Base-by-base conservation (phyloP, 2,888 invertebrate species). In the Drosophila lutescens region DNA sequence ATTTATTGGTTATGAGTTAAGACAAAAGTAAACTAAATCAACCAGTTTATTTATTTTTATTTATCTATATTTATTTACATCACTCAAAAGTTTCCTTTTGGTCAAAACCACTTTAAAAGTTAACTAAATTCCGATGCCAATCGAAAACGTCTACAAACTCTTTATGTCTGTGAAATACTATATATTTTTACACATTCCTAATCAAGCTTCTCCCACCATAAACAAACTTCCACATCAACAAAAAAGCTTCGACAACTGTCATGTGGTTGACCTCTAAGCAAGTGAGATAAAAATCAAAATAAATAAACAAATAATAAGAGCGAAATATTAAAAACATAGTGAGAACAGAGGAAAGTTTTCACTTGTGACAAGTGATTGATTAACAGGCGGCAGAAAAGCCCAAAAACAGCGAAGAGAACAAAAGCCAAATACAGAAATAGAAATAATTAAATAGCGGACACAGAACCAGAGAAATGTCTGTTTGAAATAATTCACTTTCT, bases 251-350 rank as follows among this genome's bases (percentile, higher is more conserved):
- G 61, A 30, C 38, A 40, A 32, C 40, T n/a, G 70, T 79, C 86
- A 79, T 86, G 81, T 80, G 81, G 81, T 78, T 80, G 81, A 86
- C 81, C 81, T 86, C 78, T 76, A 71, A 49, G 71, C 79, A 56
- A 61, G 73, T 75, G 73, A 73, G 72, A 51, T 43, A 32, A 30
- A 51, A 41, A 47, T 44, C 44, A 10, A 49, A 61, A 51, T 41
- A 46, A 51, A 79, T 76, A 76, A 68, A 82, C 70, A 82, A 61
- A 71, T 67, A 73, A 77, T 47, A 51, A 32, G 44, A 46, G 32
- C 20, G n/a, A 46, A 44, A 46, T 10, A 40, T 26, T 54, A 32
- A 34, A 12, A 44, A 34, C 15, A 10, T 32, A 40, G n/a, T 41
- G 44, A 41, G 13, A 41, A 47, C 17, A 23, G 46, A 44, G 15